Base-by-base conservation (phyloP, 1,140 invertebrate genomes). In the Cephus cinctus region DNA sequence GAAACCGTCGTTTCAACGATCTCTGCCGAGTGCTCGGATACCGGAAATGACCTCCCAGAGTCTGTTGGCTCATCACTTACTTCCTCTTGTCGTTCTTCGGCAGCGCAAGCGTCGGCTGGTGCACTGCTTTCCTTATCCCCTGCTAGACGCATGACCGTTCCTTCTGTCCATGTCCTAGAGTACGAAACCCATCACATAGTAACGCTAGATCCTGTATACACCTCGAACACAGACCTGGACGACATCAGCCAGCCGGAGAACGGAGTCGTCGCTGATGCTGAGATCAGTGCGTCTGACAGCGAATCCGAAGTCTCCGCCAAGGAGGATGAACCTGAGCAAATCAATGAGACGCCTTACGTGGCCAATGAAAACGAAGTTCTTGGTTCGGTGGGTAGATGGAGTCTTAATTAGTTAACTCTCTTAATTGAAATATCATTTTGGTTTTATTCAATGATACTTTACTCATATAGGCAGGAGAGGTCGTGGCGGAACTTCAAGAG, bases 401-500 rank as follows among this genome's bases (percentile, higher is more conserved):
- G 32, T 43, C 21, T 39, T 49, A 30, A n/a, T n/a, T n/a, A n/a
- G n/a, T n/a, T n/a, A n/a, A n/a, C n/a, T n/a, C n/a, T n/a, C 47
- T 15, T 14, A 27, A 44, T 38, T 45, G 53, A 50, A 22, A 42
- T 40, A 30, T 57, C 52, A 41, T 53, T 65, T 34, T 51, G 32
- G 40, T 6, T 1, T 15, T 20, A 23, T 44, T 3, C n/a, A 19
- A 18, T 44, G 11, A 20, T 44, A 3, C 11, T 32, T 31, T 32
- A 1, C 47, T 52, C 35, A 12, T 65, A 8, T 65, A 92, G 87
- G 85, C 86, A 50, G 92, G 92, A 3, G 92, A 94, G 67, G 85
- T 95, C 59, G 89, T 93, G 2, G 89, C 96, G 66, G 93, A 96
- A 70, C 81, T 98, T 19, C 89, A 88, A 9, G 94, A 98, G 40